phyloP scores from a whole-genome alignment of 2,797 vertebrate genomes.

The Channallabes apus region DNA sequence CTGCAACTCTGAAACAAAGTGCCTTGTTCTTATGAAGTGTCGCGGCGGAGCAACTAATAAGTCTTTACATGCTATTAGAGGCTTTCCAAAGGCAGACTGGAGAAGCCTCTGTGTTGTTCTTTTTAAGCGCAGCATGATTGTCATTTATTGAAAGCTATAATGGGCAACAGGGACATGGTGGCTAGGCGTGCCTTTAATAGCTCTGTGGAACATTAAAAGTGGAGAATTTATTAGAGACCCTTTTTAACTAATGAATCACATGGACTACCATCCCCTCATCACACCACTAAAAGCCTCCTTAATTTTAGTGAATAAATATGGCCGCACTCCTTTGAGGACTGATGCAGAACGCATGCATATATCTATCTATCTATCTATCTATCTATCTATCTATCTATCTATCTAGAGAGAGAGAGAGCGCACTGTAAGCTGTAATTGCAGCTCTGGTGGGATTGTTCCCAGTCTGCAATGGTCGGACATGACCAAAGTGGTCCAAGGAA shows the following conservation, averaged over 20 bases:
- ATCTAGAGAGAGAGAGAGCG: too few relatives aligned
- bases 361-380: too few relatives aligned
- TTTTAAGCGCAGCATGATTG: slow-evolving; percentile 64
- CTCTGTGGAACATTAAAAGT: slow-evolving; percentile 72
- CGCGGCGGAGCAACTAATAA: slow-evolving; percentile 69
- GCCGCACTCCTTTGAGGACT: slow-evolving; percentile 43
- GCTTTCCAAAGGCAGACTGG: slow-evolving; percentile 64
- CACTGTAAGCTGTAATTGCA: too few relatives aligned
- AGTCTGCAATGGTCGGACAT: too few relatives aligned
- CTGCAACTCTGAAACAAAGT: slow-evolving; percentile 71
- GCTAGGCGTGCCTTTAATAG: slow-evolving; percentile 67
- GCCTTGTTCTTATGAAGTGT: slow-evolving; percentile 67
- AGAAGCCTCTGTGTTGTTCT: slow-evolving; percentile 59
- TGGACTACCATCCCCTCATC: slow-evolving; percentile 42
- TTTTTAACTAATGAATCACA: slow-evolving; percentile 73
- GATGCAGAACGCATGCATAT: not conserved
- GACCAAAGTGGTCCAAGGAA: too few relatives aligned
- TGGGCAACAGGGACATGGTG: slow-evolving; percentile 62
- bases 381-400: too few relatives aligned
- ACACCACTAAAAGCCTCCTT: slow-evolving; percentile 71
- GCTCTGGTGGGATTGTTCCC: too few relatives aligned
- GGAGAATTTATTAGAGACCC: slow-evolving; percentile 60
- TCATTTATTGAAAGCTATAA: slow-evolving; percentile 78
- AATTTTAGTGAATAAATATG: slow-evolving; percentile 70
- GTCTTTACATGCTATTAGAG: slow-evolving; percentile 74